phyloP scores from a whole-genome alignment of 2,888 invertebrate genomes.

The Micropterix aruncella region DNA sequence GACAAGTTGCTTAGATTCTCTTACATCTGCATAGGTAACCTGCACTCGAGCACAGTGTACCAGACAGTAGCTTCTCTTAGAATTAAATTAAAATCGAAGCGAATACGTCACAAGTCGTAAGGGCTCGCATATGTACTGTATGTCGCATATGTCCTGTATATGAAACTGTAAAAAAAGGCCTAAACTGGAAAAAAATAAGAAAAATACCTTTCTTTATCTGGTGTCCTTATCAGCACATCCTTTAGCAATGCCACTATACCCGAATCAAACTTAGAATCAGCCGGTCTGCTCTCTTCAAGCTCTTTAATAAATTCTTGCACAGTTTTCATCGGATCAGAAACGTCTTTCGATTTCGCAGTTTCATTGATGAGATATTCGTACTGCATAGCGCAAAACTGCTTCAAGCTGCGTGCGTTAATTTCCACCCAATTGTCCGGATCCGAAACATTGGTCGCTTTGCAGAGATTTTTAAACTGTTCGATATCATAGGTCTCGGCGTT shows the following conservation, averaged over 20 bases:
- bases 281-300: not conserved
- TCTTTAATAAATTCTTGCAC: not conserved
- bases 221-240: not conserved
- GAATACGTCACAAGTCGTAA: no score
- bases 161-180: no score
- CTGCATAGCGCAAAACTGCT: not conserved
- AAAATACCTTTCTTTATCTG: not conserved
- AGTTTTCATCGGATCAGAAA: not conserved
- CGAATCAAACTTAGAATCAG: not conserved
- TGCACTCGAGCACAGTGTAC: no score
- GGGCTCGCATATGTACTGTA: no score
- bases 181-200: constrained; percentile 1
- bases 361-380: not conserved
- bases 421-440: not conserved
- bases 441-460: not conserved
- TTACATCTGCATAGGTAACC: no score
- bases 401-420: not conserved
- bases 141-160: no score
- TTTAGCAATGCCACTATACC: not conserved
- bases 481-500: constrained; percentile 9
- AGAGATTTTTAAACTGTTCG: not conserved
- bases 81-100: no score
- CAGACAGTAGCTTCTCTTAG: no score
- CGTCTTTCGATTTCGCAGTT: no score
- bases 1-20: no score